phyloP scores from a whole-genome alignment of 2,113 vertebrate genomes.

The Gobiocypris rarus region DNA sequence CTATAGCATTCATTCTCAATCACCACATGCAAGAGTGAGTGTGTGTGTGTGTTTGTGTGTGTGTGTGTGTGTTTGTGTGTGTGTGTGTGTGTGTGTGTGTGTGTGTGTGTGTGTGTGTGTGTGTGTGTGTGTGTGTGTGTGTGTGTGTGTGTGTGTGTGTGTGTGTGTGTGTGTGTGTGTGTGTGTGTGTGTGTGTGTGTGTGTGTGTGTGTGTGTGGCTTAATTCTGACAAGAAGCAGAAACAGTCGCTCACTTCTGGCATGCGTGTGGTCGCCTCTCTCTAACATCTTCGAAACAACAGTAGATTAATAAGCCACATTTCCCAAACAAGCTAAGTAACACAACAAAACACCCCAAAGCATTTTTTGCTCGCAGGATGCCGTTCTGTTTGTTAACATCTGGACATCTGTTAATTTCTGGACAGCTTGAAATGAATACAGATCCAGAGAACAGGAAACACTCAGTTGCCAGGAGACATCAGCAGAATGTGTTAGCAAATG shows the following conservation, averaged over 20 bases:
- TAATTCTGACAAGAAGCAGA: constrained; percentile 38
- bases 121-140: too few relatives aligned
- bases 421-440: constrained; percentile 49
- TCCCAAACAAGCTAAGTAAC: constrained; percentile 7
- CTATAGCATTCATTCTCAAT: not conserved
- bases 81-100: too few relatives aligned
- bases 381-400: constrained; percentile 38
- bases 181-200: too few relatives aligned
- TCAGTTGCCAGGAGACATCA: constrained; percentile 58
- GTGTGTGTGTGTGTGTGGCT: not conserved
- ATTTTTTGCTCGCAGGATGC: constrained; percentile 4
- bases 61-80: too few relatives aligned
- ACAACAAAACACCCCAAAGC: not conserved
- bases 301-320: not conserved
- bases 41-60: not conserved
- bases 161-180: too few relatives aligned
- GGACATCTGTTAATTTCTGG: constrained; percentile 50
- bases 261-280: not conserved
- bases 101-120: too few relatives aligned
- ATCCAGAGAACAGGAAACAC: constrained; percentile 38
- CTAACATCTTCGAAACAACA: not conserved
- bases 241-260: constrained; percentile 27
- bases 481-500: constrained; percentile 20
- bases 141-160: too few relatives aligned
- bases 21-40: not conserved